phyloP scores from a whole-genome alignment of 1,140 invertebrate species.

The Sinella curviseta region DNA sequence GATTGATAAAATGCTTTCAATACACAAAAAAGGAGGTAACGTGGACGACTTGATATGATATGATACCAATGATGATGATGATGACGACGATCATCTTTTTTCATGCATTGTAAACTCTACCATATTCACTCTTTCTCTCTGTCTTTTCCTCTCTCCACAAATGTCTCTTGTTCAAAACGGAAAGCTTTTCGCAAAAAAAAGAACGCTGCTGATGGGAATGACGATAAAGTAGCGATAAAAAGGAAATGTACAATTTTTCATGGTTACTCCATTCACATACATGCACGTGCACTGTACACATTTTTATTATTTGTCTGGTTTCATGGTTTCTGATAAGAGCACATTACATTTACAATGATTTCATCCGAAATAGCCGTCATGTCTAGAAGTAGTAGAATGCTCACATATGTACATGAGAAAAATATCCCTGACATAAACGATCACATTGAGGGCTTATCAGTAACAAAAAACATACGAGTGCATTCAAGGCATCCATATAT shows the following conservation, averaged over 20 bases:
- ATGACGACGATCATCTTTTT: constrained; percentile 15
- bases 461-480: neutral
- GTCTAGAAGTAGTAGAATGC: neutral
- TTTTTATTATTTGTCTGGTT: neutral
- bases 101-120: constrained; percentile 6
- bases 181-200: constrained; percentile 10
- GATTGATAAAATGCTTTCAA: constrained; percentile 3
- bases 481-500: neutral
- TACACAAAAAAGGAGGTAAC: neutral
- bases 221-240: neutral
- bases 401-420: neutral
- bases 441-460: neutral
- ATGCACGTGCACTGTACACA: neutral
- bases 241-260: constrained; percentile 23
- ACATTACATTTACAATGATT: constrained; percentile 3
- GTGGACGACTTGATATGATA: neutral
- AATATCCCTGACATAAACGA: neutral
- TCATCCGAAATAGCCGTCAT: neutral
- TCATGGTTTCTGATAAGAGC: constrained; percentile 9
- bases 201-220: neutral
- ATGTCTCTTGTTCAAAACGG: neutral
- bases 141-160: neutral
- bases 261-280: neutral
- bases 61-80: neutral
- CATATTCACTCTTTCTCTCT: constrained; percentile 7